A percentile compares a stretch with the other conserved stretches of the same genome.
These are phyloP conservation scores for Corythucha ciliata DNA, from an alignment of 2,888 invertebrate genomes.

Conservation along the genomic window DNA sequence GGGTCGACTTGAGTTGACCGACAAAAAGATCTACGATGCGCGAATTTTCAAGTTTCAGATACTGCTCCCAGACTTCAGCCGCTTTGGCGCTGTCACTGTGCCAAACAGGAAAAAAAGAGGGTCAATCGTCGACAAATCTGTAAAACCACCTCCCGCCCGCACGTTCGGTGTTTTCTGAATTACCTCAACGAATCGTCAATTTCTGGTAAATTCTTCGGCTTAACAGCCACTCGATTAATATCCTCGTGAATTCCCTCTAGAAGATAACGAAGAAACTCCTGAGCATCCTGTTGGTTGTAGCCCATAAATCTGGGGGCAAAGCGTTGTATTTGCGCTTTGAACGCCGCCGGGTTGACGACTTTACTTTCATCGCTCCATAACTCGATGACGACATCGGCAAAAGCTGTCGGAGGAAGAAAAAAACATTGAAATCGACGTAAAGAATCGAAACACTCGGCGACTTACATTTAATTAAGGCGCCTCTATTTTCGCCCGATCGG, in stretches of 20 bases:
- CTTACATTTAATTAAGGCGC: slow-evolving; percentile 68
- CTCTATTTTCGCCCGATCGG: slow-evolving; percentile 67
- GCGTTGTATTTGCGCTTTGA: slow-evolving; percentile 41
- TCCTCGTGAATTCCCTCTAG: slow-evolving; percentile 84
- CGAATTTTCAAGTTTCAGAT: slow-evolving; percentile 59
- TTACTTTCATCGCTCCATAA: slow-evolving; percentile 33
- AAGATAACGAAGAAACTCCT: slow-evolving; percentile 79
- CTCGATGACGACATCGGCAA: slow-evolving; percentile 34
- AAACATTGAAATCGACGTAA: no score
- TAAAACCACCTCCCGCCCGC: no score
- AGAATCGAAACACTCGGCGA: no score
- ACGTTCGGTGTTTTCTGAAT: no score
- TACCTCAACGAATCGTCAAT: slow-evolving; percentile 35
- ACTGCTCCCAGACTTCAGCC: slow-evolving; percentile 60
- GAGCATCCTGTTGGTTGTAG: slow-evolving; percentile 80
- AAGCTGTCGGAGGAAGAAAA: no score
- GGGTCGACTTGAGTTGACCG: slow-evolving; percentile 74
- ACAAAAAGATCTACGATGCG: slow-evolving; percentile 70
- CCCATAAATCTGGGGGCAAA: slow-evolving; percentile 64
- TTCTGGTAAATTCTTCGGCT: slow-evolving; percentile 35
- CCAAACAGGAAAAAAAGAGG: no score
- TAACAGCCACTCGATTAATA: slow-evolving; percentile 51
- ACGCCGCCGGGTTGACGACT: slow-evolving; percentile 33
- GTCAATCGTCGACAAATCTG: no score
- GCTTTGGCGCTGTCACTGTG: slow-evolving; percentile 40